Conservation (phyloP, 2,797 vertebrate species). For the Jordanella pulchra region DNA sequence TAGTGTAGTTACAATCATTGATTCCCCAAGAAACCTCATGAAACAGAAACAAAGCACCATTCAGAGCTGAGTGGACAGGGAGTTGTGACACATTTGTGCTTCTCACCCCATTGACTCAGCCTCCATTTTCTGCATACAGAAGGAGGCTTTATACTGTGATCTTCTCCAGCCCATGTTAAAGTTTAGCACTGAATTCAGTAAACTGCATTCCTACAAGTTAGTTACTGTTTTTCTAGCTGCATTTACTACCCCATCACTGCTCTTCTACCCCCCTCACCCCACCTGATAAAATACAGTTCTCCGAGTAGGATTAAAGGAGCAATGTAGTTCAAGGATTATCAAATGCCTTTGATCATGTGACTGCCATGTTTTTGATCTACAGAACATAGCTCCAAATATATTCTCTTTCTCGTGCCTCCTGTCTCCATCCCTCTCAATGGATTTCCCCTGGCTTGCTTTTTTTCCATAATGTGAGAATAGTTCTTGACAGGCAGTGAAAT, state of each 20-base stretch:
- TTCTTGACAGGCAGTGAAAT: slow-evolving; percentile 67
- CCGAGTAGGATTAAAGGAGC: slow-evolving; percentile 73
- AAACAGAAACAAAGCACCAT: slow-evolving; percentile 79
- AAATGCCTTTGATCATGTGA: slow-evolving; percentile 83
- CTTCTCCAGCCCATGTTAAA: slow-evolving; percentile 61
- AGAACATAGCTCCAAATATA: slow-evolving; percentile 68
- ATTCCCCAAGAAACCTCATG: slow-evolving; percentile 62
- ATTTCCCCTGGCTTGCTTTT: slow-evolving; percentile 63
- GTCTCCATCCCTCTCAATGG: slow-evolving; percentile 62
- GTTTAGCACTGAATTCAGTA: slow-evolving; percentile 62
- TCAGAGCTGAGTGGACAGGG: slow-evolving; percentile 76
- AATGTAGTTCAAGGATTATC: slow-evolving; percentile 81
- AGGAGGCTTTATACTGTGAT: slow-evolving; percentile 64
- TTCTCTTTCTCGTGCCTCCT: slow-evolving; percentile 67
- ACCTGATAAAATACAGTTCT: slow-evolving; percentile 67
- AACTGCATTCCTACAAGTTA: slow-evolving; percentile 68
- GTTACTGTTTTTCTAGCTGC: slow-evolving; percentile 58
- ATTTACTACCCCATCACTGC: slow-evolving; percentile 56
- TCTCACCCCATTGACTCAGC: slow-evolving; percentile 66
- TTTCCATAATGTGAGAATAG: slow-evolving; percentile 66
- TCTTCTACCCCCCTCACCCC: background rate
- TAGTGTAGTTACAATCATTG: slow-evolving; percentile 76
- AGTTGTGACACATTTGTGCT: slow-evolving; percentile 76
- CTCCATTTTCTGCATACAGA: slow-evolving; percentile 73
- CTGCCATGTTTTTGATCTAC: slow-evolving; percentile 77